Percentiles rank a stretch among this genome's conserved stretches.
Evolutionary conservation across 2,113 vertebrate genomes (phyloP).

Genomic region (Brachionichthys hirsutus): DNA sequence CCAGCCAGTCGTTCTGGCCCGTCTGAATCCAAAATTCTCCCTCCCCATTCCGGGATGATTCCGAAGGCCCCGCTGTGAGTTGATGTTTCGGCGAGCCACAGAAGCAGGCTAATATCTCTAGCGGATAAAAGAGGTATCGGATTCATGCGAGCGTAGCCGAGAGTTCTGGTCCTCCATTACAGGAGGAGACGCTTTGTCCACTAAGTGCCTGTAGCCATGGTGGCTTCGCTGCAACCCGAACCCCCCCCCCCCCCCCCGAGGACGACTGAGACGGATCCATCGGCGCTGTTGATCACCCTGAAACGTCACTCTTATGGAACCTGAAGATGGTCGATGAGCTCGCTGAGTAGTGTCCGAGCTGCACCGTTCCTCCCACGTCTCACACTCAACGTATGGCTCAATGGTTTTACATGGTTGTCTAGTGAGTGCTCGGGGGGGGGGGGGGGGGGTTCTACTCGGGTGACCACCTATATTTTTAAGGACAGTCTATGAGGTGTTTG

Average conservation of each 20-base stretch:
- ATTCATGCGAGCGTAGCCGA: conserved; percentile 59
- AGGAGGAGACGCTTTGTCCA: conserved; percentile 63
- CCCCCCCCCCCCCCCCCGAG: conserved; percentile 42
- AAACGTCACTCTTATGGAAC: conserved; percentile 15
- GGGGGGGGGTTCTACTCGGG: too few species aligned
- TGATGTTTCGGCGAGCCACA: not conserved
- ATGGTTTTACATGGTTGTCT: too few species aligned
- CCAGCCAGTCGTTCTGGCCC: too few species aligned
- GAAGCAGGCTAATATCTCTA: conserved; percentile 16
- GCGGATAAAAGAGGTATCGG: conserved; percentile 51
- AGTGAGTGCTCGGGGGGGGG: too few species aligned
- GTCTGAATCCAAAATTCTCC: not conserved
- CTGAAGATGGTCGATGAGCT: conserved; percentile 11
- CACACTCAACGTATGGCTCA: too few species aligned
- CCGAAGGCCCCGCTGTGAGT: conserved; percentile 5
- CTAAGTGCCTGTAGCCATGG: conserved; percentile 50
- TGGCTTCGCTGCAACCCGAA: conserved; percentile 58
- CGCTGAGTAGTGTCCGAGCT: too few species aligned
- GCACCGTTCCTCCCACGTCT: too few species aligned
- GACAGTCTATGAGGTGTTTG: too few species aligned
- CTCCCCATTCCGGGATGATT: not conserved
- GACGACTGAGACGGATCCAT: not conserved
- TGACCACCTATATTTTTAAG: too few species aligned
- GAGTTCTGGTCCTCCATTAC: conserved; percentile 69
- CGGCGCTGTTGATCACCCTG: conserved; percentile 3